Evolutionary conservation across 2,888 invertebrate genomes (phyloP), one percentile per base, ranked within the genome.

Genomic region (Drosophila anomalata): DNA sequence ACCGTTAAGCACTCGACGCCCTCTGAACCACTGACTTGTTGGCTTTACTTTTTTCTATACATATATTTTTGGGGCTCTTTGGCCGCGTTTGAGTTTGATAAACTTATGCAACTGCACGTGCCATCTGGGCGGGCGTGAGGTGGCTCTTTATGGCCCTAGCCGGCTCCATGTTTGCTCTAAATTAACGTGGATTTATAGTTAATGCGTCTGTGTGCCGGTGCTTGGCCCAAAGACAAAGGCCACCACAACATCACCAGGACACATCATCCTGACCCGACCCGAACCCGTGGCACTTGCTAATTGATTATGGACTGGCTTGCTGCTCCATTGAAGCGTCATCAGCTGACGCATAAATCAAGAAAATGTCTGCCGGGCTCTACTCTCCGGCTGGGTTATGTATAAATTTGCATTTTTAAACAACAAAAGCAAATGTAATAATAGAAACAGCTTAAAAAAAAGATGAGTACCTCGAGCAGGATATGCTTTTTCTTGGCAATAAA

Each of bases 141-240:
- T 80, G 76, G 69, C 75, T 73, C 87, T 87, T 86, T 86, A 89
- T 79, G 88, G 70, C 76, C 58, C 65, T 69, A 66, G 44, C 75
- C 70, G 70, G 44, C 57, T 36, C 57, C 44, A 44, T 72, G 53
- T 42, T 31, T 78, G 75, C 81, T 68, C 81, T 88, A 89, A 88
- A 88, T 89, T 88, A 88, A 81, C 87, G 79, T 88, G 74, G 88
- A 88, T 88, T 88, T 88, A 88, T 88, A 79, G 88, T 88, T 85
- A 85, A 89, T 88, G 89, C 76, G 82, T 88, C 84, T 81, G 75
- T 74, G 75, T 72, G 58, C 62, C 72, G 59, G 60, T 51, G 69
- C 33, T 17, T 56, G 29, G 33, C 22, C n/a, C 52, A 26, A 63
- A 58, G 22, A 44, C 50, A 41, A 20, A 62, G 50, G 39, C 57